Evolutionary conservation across 2,113 vertebrate species (phyloP).

Genomic region (Mus musculus): GRCm39 chr15:27766501-27767000

Average conservation of each 20-base stretch:
- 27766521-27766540: background rate
- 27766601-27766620: background rate
- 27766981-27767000: background rate
- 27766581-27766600: background rate
- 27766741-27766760: background rate
- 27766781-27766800: background rate
- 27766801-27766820: rapidly evolving
- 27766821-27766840: background rate
- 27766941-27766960: background rate
- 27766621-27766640: background rate
- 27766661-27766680: background rate
- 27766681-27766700: background rate
- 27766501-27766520: background rate
- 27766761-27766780: background rate
- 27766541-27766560: background rate
- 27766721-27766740: background rate
- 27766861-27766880: background rate
- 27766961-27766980: no score
- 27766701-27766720: background rate
- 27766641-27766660: no score
- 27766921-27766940: background rate
- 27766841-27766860: background rate
- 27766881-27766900: background rate
- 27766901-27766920: background rate
- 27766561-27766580: background rate